Base-by-base conservation (phyloP, 1,140 invertebrate genomes). In the Macrobrachium rosenbergii region DNA sequence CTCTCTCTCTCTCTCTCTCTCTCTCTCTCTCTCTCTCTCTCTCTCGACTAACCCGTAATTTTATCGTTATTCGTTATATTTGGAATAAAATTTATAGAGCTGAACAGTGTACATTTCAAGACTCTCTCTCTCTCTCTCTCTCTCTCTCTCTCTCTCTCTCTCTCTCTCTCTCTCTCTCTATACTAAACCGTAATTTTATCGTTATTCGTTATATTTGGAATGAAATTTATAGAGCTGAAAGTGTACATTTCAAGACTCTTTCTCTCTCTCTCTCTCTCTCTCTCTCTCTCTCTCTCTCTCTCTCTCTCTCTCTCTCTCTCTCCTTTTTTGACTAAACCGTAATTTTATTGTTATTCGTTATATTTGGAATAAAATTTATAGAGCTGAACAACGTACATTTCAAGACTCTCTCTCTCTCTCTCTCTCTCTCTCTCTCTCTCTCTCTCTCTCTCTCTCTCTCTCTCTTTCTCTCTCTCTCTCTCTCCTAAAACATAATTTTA, bases 101-200 rank as follows among this genome's bases (percentile, higher is more conserved):
- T 37, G 28, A 37, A 37, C 3, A 37, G 3, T 37, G 28, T 3
- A 37, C 28, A 37, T 2, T 37, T 37, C 28, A 1, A 37, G 28
- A 37, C 28, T 37, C 28, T 37, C 28, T 37, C 28, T 37, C 28
- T 37, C 28, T 63, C 62, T n/a, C 16, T n/a, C 62, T n/a, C n/a
- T n/a, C 62, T 17, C 62, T 17, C n/a, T 63, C 62, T n/a, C 62
- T 63, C n/a, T 63, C 62, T 63, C n/a, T n/a, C n/a, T 63, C 62
- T 17, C 62, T 63, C 62, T 63, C 62, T n/a, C 62, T 63, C 62
- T 63, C n/a, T n/a, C 62, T 63, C n/a, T n/a, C 62, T 63, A n/a
- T n/a, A n/a, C n/a, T n/a, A n/a, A n/a, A n/a, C n/a, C n/a, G n/a
- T n/a, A n/a, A n/a, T n/a, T n/a, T n/a, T n/a, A n/a, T n/a, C n/a